Conservation (phyloP, 2,888 invertebrate species). For the Phalangium opilio region DNA sequence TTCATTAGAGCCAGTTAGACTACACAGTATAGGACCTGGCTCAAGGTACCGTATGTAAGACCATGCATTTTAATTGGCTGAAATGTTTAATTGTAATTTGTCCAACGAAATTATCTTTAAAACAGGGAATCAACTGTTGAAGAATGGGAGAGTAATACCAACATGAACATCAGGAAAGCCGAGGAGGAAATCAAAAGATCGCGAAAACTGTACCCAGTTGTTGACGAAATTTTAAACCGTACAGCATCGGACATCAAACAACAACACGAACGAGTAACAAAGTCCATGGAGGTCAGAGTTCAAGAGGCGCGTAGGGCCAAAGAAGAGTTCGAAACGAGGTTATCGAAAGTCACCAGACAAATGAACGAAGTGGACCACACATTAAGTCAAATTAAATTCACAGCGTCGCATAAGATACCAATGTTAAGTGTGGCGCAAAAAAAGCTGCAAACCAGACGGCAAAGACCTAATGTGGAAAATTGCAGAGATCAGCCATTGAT, state of each 20-base stretch:
- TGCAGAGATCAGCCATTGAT: slow-evolving; percentile 9
- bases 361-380: slow-evolving; percentile 10
- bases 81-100: too few species aligned
- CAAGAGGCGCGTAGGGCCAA: slow-evolving; percentile 4
- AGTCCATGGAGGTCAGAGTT: slow-evolving; percentile 9
- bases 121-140: slow-evolving; percentile 5
- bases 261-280: slow-evolving; percentile 5
- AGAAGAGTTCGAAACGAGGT: slow-evolving; percentile 8
- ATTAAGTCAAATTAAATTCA: slow-evolving; percentile 6
- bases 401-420: slow-evolving; percentile 7
- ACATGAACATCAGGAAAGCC: slow-evolving; percentile 11
- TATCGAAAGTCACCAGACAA: slow-evolving; percentile 8
- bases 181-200: slow-evolving; percentile 10
- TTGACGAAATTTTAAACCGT: slow-evolving; percentile 6
- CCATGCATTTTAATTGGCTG: too few species aligned
- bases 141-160: slow-evolving; percentile 13
- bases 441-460: slow-evolving; percentile 9
- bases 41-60: too few species aligned
- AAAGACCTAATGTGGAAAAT: slow-evolving; percentile 3
- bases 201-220: slow-evolving; percentile 5
- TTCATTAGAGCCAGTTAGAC: too few species aligned
- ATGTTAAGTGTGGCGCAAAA: slow-evolving; percentile 7
- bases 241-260: slow-evolving; percentile 2
- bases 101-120: too few species aligned
- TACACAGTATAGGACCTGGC: too few species aligned